A percentile compares a stretch with the other conserved stretches of the same genome.
phyloP scores from a whole-genome alignment of 2,797 vertebrate genomes.

The Peromyscus aztecus region DNA sequence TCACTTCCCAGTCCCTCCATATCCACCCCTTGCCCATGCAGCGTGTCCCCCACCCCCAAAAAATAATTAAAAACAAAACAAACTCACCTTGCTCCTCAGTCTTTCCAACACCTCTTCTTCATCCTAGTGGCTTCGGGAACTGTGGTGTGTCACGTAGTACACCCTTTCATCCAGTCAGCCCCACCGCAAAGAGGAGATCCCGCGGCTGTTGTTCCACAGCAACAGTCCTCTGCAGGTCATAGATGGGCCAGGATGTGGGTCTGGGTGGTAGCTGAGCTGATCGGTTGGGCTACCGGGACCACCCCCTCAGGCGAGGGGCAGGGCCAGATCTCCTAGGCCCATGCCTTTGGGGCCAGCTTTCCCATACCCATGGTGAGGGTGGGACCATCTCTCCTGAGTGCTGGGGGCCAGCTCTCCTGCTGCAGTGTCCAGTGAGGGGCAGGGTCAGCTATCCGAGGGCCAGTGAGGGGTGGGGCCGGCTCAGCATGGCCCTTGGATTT shows the following conservation, averaged over 20 bases:
- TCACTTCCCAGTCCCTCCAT: not conserved
- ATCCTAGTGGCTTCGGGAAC: not conserved
- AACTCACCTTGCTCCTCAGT: not conserved
- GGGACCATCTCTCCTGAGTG: not conserved
- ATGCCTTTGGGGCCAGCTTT: not conserved
- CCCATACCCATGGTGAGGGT: not conserved
- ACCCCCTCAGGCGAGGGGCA: not conserved
- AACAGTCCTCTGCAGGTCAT: not conserved
- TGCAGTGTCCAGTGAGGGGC: too few relatives aligned
- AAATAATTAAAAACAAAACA: not conserved
- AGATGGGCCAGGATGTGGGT: not conserved
- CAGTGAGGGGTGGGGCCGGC: not conserved
- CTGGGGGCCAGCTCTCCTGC: not conserved
- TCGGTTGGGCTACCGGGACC: not conserved
- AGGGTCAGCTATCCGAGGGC: not conserved
- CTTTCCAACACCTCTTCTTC: not conserved
- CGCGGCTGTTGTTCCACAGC: not conserved
- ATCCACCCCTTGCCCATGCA: not conserved
- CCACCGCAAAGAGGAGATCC: not conserved
- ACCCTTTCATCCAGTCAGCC: not conserved
- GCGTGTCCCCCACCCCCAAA: not conserved
- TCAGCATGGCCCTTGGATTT: not conserved
- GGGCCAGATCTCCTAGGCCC: not conserved
- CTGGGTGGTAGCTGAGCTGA: not conserved
- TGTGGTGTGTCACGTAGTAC: not conserved